Percentiles rank a stretch among this genome's conserved stretches.
phyloP scores from a whole-genome alignment of 2,797 vertebrate species.

The Arnoldichthys spilopterus region DNA sequence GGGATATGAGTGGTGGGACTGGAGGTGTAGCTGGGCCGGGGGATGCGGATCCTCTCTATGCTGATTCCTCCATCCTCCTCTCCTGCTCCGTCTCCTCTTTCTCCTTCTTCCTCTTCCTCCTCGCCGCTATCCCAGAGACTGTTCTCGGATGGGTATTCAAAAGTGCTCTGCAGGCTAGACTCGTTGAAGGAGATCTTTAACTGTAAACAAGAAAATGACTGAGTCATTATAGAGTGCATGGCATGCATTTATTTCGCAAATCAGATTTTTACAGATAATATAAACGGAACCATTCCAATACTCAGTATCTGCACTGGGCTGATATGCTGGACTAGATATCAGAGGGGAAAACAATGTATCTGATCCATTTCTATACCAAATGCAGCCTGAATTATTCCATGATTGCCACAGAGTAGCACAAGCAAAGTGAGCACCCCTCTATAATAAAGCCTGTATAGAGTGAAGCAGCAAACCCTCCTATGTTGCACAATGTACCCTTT shows the following conservation, averaged over 20 bases:
- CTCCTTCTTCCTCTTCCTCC: slow-evolving; percentile 76
- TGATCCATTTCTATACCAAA: too few relatives aligned
- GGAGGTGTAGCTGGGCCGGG: slow-evolving; percentile 74
- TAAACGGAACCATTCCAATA: neutral
- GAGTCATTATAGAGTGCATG: neutral
- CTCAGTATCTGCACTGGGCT: too few relatives aligned
- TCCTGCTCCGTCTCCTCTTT: slow-evolving; percentile 65
- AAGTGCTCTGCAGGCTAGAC: slow-evolving; percentile 89
- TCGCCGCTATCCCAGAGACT: slow-evolving; percentile 84
- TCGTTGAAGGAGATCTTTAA: slow-evolving; percentile 98
- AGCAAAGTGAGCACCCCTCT: too few relatives aligned
- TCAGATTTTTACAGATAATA: neutral
- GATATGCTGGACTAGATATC: neutral
- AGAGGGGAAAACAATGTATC: neutral
- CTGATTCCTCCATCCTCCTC: slow-evolving; percentile 71
- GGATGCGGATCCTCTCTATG: slow-evolving; percentile 79
- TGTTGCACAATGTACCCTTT: too few relatives aligned
- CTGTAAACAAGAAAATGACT: slow-evolving; percentile 66
- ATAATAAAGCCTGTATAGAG: too few relatives aligned
- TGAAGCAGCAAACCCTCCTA: too few relatives aligned
- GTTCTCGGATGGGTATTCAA: slow-evolving; percentile 93
- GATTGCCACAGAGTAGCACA: too few relatives aligned
- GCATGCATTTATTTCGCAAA: neutral
- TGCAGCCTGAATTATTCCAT: too few relatives aligned
- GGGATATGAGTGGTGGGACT: slow-evolving; percentile 65